Evolutionary conservation across 2,888 invertebrate genomes (phyloP), one percentile per base, ranked within the genome.

Genomic region (Blomia tropicalis): DNA sequence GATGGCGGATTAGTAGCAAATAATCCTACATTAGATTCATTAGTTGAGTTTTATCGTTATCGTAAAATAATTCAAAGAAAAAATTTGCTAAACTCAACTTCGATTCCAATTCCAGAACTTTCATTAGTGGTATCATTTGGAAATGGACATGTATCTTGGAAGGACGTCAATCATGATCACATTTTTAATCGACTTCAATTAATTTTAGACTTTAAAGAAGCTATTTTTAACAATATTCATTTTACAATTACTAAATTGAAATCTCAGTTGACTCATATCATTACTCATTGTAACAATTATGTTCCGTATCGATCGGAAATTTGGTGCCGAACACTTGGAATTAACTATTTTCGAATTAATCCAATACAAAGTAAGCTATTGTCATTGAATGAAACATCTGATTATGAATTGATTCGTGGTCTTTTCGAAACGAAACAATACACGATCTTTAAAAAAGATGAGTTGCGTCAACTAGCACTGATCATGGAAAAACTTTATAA

Each of bases 1-100:
- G 71, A 83, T 82, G 96, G 96, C 2, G 95, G 95, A 2, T 75
- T 96, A 2, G 91, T 95, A 70, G 85, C 95, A 1, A 98, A 98
- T 74, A 98, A 98, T 73, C 98, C 98, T 0, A 92, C 95, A 0
- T 72, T 96, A 61, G 96, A 98, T 73, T 85, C 89, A 0, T 75
- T 98, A 69, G 88, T 93, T 0, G 96, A 98, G 75, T 82, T 96
- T 31, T 83, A 89, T 60, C 90, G 93, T 72, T 83, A 90, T 71
- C 54, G 54, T 14, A 47, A 47, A 19, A 11, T 11, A 7, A 36
- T 11, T 17, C 36, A 36, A 36, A 36, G 17, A 17, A 36, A 17
- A 11, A 36, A 17, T 17, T 36, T 36, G 36, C 7, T 17, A 11
- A 17, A 36, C 7, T 36, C 36, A 7, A n/a, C n/a, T n/a, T n/a